Conservation (phyloP, 2,797 vertebrate genomes). For the Bovichtus diacanthus region DNA sequence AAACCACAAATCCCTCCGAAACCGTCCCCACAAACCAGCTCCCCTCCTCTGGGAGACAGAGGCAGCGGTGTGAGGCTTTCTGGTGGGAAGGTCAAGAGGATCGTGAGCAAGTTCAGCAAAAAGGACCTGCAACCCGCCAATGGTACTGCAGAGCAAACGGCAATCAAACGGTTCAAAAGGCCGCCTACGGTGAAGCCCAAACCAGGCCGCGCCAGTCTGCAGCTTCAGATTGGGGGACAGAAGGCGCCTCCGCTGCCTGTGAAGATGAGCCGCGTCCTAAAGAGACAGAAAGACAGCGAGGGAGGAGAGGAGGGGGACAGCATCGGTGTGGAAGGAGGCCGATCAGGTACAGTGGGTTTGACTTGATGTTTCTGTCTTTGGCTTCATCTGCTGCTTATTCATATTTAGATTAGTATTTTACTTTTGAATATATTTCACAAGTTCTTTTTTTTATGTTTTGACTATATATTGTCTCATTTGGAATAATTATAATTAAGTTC, state of each 20-base stretch:
- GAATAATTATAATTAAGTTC: neutral
- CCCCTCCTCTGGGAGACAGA: conserved; percentile 34
- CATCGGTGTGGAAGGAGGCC: conserved; percentile 48
- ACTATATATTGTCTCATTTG: neutral
- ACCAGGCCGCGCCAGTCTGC: neutral
- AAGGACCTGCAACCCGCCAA: conserved; percentile 52
- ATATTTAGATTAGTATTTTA: neutral
- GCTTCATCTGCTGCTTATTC: neutral
- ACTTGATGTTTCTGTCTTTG: too few relatives aligned
- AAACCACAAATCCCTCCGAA: conserved; percentile 73
- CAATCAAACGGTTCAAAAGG: conserved; percentile 29
- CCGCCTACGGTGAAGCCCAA: conserved; percentile 78
- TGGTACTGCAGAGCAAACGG: neutral
- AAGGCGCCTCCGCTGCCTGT: conserved; percentile 79
- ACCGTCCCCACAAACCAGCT: conserved; percentile 17
- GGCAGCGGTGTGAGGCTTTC: neutral
- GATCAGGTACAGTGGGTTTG: conserved; percentile 78
- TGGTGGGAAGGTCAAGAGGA: conserved; percentile 81
- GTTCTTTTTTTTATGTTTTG: neutral
- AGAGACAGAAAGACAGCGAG: conserved; percentile 11
- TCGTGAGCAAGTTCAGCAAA: conserved; percentile 80
- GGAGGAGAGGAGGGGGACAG: conserved; percentile 34
- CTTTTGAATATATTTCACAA: neutral
- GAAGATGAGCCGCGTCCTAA: conserved; percentile 69
- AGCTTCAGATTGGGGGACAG: neutral